Evolutionary conservation across 2,113 vertebrate species (phyloP), one percentile per base, ranked within the genome.

Genomic region (Chlamydotis undulata): DNA sequence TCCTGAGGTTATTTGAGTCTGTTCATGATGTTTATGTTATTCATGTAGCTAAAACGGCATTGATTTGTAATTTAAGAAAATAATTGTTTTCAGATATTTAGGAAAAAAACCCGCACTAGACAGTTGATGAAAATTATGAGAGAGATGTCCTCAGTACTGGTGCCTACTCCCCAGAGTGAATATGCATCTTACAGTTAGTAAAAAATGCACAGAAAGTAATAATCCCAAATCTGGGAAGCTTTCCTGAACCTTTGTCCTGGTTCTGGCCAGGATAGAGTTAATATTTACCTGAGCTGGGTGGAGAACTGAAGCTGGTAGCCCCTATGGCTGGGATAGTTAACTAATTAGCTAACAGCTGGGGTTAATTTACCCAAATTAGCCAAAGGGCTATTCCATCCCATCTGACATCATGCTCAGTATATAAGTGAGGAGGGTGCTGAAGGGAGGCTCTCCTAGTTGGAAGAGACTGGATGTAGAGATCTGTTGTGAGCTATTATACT

Each of bases 81-180:
- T 1, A 0, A 24, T 25, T 68, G 0, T n/a, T 81, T 53, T 81
- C 8, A 7, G 31, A 24, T 0, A 1, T 73, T 65, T 41, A 61
- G 19, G 63, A 55, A 71, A 57, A 57, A 65, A 39, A 1, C 1
- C 3, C 0, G 1, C 24, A 31, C 17, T 65, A 55, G 50, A 35
- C 21, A 61, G 26, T 13, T 61, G 41, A 53, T 84, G 24, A 21
- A 61, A 88, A 65, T 76, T 76, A 22, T 18, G 74, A 82, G 87
- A 63, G 45, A 49, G 6, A 56, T 47, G 7, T 74, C 29, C 16
- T 65, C 35, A 26, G 18, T 87, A 64, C 50, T 76, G 50, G 9
- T 17, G 4, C 50, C 50, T 61, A 3, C n/a, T 93, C 7, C 19
- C 7, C 49, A 79, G 28, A 39, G 1, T 71, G 33, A 75, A 43